Evolutionary conservation across 2,113 vertebrate genomes (phyloP), one percentile per base, ranked within the genome.

Genomic region (Hippocampus guttulatus): DNA sequence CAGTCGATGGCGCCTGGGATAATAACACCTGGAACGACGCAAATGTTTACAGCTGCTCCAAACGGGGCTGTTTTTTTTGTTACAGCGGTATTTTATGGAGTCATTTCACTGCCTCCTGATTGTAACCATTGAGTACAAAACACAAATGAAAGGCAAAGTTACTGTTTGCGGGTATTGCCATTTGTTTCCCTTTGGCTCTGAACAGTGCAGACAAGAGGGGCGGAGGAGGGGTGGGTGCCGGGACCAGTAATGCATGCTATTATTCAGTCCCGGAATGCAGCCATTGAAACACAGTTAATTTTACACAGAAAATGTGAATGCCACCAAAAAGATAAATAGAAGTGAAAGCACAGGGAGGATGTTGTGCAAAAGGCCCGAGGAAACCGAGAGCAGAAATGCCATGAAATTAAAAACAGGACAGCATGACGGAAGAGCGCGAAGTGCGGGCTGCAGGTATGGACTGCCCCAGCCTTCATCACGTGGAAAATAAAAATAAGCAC

Each of bases 321-420:
- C 88, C 85, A 86, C 82, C 80, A 85, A 47, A 83, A 83, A 90
- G 88, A 90, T 84, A 88, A 90, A 91, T 87, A 90, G 89, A 90
- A 91, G 89, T 86, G 90, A 91, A 87, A 81, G 87, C 83, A 85
- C 83, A 81, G 75, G 67, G 82, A 81, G 78, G 89, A 86, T 87
- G 88, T 84, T 79, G 88, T 87, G 76, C 87, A 88, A 61, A 61
- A 88, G 87, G 90, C 90, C 87, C 47, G 74, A 83, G 89, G 90
- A 87, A 73, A 84, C 77, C 78, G 69, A n/a, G 67, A 84, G 85
- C 85, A 88, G 85, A 92, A 91, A 91, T 90, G 90, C 85, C 90
- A 91, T 88, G 88, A 91, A 89, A 91, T 92, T 91, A 91, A 90
- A 91, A 92, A 90, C 84, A 89, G 90, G 91, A 90, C 91, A 88